Conservation (phyloP, 2,888 invertebrate species). For the Phortica magna region DNA sequence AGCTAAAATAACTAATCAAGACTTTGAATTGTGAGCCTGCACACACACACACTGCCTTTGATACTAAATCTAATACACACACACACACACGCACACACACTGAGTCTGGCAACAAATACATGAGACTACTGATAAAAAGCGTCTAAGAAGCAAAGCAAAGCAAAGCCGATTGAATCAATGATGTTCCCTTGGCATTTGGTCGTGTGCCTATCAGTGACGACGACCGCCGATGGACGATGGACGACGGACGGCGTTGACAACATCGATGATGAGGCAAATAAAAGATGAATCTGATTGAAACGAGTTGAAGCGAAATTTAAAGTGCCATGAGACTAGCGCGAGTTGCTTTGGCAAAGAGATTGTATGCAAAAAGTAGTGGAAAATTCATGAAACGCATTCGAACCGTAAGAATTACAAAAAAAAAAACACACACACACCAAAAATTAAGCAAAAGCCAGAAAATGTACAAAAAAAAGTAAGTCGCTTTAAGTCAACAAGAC, state of each 20-base stretch:
- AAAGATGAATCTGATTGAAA: not conserved
- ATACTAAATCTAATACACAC: too few relatives aligned
- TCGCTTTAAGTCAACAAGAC: too few relatives aligned
- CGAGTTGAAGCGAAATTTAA: not conserved
- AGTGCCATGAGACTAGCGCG: too few relatives aligned
- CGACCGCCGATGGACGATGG: not conserved
- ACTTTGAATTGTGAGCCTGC: too few relatives aligned
- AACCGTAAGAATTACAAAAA: not conserved
- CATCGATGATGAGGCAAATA: too few relatives aligned
- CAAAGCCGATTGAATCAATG: not conserved
- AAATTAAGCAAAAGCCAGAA: not conserved
- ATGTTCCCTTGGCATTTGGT: not conserved
- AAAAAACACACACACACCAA: not conserved
- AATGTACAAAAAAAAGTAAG: not conserved
- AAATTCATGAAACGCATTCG: not conserved
- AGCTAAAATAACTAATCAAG: too few relatives aligned
- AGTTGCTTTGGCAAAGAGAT: too few relatives aligned
- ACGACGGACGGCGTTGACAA: too few relatives aligned
- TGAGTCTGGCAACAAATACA: not conserved
- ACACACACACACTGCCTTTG: too few relatives aligned
- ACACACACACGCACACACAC: too few relatives aligned
- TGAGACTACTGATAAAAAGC: not conserved
- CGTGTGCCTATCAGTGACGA: not conserved
- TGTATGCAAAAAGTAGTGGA: not conserved
- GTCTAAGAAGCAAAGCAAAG: not conserved